Evolutionary conservation across 2,888 invertebrate genomes (phyloP).

Genomic region (Cataglyphis cursor): DNA sequence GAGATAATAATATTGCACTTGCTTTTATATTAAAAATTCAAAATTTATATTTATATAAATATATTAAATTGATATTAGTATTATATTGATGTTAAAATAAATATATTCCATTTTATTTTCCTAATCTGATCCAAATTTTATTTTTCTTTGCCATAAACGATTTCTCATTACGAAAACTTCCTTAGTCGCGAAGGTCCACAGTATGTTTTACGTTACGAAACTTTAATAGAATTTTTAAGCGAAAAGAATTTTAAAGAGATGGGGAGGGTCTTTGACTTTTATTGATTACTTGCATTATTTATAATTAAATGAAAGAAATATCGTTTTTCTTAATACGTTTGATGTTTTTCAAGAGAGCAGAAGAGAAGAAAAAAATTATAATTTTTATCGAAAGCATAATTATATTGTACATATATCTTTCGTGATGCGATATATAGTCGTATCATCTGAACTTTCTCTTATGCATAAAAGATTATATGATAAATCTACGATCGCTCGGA

Average conservation of each 20-base stretch:
- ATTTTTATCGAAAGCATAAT: neutral
- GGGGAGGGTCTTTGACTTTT: neutral
- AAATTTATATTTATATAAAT: no score
- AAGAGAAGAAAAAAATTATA: neutral
- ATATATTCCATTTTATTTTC: neutral
- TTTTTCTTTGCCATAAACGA: neutral
- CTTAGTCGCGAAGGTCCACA: neutral
- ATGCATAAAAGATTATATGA: neutral
- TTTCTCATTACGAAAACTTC: neutral
- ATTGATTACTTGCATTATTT: neutral
- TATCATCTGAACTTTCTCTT: constrained; percentile 12
- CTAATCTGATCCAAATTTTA: neutral
- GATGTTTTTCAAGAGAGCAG: neutral
- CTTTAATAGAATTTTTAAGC: constrained; percentile 6
- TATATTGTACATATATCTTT: neutral
- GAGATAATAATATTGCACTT: no score
- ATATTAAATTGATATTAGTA: no score
- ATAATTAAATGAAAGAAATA: constrained; percentile 6
- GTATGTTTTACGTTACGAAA: neutral
- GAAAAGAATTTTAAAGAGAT: neutral
- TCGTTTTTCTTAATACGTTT: neutral
- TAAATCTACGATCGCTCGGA: neutral
- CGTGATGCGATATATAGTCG: neutral
- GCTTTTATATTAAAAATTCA: no score
- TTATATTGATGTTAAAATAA: neutral